These are phyloP conservation scores for Mobula birostris DNA, from an alignment of 2,113 vertebrate species.

Conservation along the genomic window DNA sequence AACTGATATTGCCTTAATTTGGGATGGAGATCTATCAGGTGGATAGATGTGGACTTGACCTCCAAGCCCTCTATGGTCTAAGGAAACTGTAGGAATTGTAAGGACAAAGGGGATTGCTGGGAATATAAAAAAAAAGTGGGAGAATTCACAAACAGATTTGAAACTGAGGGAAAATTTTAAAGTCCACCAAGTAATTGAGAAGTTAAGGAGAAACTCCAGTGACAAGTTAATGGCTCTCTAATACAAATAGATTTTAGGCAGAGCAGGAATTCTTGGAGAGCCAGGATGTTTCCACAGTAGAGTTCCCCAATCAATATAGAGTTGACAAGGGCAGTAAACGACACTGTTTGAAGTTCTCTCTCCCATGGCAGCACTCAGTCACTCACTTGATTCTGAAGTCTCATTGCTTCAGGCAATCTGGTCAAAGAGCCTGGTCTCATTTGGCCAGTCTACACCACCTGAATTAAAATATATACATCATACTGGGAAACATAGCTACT, in stretches of 20 bases:
- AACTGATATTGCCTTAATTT: neutral
- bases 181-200: neutral
- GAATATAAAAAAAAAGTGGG: neutral
- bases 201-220: neutral
- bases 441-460: neutral
- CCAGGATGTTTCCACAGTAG: neutral
- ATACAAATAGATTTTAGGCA: neutral
- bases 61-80: neutral
- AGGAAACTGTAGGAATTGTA: neutral
- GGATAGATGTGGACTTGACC: neutral
- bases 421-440: conserved; percentile 1
- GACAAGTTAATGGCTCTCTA: neutral
- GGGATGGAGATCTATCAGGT: neutral
- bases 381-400: neutral
- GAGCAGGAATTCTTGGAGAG: neutral
- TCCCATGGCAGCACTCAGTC: neutral
- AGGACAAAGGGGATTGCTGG: neutral
- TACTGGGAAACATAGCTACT: neutral
- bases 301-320: neutral
- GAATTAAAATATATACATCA: conserved; percentile 33
- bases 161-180: neutral
- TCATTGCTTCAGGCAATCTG: neutral
- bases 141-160: neutral
- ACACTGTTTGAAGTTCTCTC: neutral
- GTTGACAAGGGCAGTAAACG: neutral